Percentiles rank a stretch among this genome's conserved stretches.
Evolutionary conservation across 2,888 invertebrate genomes (phyloP).

Genomic region (Pediacus dermestoides): DNA sequence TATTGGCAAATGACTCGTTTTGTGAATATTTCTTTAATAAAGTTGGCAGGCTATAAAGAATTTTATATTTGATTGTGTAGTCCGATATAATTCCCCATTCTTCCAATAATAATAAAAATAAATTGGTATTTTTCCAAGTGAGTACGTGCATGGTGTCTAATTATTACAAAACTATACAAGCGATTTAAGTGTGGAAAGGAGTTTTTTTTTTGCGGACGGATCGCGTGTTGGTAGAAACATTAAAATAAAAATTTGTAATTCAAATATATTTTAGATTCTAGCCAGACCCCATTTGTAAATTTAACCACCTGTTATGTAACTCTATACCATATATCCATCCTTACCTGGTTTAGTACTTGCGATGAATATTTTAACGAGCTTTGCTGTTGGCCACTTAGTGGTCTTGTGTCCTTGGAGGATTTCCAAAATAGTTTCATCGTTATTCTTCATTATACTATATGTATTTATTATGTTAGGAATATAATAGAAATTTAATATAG

Average conservation of each 20-base stretch:
- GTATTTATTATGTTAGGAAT: no score
- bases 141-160: no score
- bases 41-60: no score
- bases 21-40: no score
- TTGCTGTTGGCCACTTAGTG: slow-evolving; percentile 47
- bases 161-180: no score
- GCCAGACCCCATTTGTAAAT: not conserved
- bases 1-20: no score
- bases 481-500: no score
- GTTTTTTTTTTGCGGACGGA: not conserved
- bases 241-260: not conserved
- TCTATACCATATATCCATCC: slow-evolving; percentile 11
- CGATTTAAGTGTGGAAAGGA: slow-evolving; percentile 1
- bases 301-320: not conserved
- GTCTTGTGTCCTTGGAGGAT: slow-evolving; percentile 50
- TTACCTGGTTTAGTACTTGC: slow-evolving; percentile 48
- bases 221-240: not conserved
- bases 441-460: slow-evolving; percentile 46
- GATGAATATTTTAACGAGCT: slow-evolving; percentile 49
- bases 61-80: no score
- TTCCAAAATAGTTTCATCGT: slow-evolving; percentile 51
- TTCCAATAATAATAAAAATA: no score
- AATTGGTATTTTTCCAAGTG: no score
- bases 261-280: not conserved
- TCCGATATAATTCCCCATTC: no score